phyloP scores from a whole-genome alignment of 2,888 invertebrate species.

The Drosophila maculinotata region DNA sequence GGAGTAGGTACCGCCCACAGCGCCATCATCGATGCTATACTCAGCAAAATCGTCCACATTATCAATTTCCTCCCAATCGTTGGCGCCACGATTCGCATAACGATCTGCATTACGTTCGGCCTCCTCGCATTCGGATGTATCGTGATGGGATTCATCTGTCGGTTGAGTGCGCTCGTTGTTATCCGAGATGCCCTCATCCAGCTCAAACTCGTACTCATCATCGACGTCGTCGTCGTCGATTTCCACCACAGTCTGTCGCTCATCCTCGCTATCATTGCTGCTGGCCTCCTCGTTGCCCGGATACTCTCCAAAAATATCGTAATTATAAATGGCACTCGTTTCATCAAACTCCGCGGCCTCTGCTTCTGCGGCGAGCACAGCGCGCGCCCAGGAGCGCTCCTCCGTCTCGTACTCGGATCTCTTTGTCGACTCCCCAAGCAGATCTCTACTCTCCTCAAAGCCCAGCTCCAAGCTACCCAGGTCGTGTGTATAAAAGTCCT shows the following conservation, averaged over 20 bases:
- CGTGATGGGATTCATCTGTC: conserved; percentile 84
- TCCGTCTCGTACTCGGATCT: conserved; percentile 31
- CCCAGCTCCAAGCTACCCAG: conserved; percentile 34
- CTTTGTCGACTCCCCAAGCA: conserved; percentile 3
- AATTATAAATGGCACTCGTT: conserved; percentile 66
- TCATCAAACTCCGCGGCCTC: conserved; percentile 72
- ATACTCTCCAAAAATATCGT: conserved; percentile 50
- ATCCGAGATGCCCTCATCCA: conserved; percentile 84
- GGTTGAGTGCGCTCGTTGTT: conserved; percentile 82
- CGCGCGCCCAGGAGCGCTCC: conserved; percentile 64
- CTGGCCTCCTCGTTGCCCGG: conserved; percentile 68
- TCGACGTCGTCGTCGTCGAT: conserved; percentile 79
- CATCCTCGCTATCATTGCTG: conserved; percentile 83
- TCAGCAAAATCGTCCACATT: conserved; percentile 54
- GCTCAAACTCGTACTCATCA: conserved; percentile 69
- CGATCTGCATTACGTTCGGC: conserved; percentile 83
- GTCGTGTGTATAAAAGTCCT: conserved; percentile 75
- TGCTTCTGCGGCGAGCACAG: conserved; percentile 70
- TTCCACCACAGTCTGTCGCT: conserved; percentile 84
- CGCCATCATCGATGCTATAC: conserved; percentile 72
- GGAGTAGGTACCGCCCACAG: conserved; percentile 78
- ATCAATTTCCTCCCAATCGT: conserved; percentile 81
- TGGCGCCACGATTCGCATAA: conserved; percentile 77
- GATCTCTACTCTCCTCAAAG: conserved; percentile 9
- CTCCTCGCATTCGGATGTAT: conserved; percentile 84